These are phyloP conservation scores for Campylomormyrus tamandua DNA, from an alignment of 2,113 vertebrate species.

Conservation along the genomic window DNA sequence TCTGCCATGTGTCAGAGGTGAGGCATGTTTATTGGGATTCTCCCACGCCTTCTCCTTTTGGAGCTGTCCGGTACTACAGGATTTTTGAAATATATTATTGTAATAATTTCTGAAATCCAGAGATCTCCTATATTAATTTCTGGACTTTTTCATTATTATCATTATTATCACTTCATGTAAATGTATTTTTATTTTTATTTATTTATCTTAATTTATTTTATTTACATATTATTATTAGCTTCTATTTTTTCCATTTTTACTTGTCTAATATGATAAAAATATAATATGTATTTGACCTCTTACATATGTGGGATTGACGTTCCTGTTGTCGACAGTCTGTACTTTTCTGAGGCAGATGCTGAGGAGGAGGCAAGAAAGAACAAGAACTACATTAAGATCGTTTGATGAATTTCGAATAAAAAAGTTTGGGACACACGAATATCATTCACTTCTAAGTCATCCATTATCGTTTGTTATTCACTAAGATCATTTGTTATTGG, in stretches of 20 bases:
- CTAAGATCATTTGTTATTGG: background rate
- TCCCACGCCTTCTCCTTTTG: background rate
- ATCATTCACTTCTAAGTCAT: background rate
- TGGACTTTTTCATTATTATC: background rate
- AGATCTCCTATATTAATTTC: background rate
- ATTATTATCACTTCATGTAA: background rate
- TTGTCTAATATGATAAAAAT: background rate
- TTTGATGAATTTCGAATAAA: background rate
- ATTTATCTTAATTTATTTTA: background rate
- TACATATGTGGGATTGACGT: background rate
- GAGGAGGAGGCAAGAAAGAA: background rate
- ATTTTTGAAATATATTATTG: background rate
- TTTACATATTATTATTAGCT: background rate
- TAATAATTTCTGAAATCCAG: background rate
- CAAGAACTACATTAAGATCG: background rate
- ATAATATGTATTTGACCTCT: background rate
- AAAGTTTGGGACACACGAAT: background rate
- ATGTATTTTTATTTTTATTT: background rate
- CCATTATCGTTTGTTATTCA: background rate
- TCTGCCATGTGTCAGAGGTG: background rate
- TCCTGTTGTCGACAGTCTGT: too few species aligned
- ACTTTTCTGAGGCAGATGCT: too few species aligned
- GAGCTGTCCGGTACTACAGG: background rate
- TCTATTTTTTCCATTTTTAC: background rate
- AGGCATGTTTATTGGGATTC: background rate